A percentile compares a stretch with the other conserved stretches of the same genome.
Evolutionary conservation across 1,140 invertebrate species (phyloP).

Genomic region (Diuraphis noxia): DNA sequence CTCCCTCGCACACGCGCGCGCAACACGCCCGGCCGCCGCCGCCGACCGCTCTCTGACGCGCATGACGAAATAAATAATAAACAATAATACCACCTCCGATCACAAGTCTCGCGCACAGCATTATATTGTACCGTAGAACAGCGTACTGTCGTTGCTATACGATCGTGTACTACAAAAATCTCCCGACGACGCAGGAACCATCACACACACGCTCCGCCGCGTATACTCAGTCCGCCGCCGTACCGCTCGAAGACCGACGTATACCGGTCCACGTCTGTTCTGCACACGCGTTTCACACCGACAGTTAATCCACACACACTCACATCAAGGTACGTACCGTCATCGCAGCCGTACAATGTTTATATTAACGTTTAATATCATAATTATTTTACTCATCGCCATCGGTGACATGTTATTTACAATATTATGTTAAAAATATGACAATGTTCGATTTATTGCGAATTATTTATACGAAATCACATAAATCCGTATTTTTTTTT

Average conservation of each 20-base stretch:
- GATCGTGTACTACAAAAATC: no score
- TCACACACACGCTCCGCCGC: neutral
- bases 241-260: neutral
- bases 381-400: no score
- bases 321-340: neutral
- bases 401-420: neutral
- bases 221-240: neutral
- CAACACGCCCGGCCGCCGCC: neutral
- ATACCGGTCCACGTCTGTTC: neutral
- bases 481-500: neutral
- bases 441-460: neutral
- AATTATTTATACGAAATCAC: no score
- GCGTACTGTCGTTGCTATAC: neutral
- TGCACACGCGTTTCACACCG: neutral
- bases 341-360: no score
- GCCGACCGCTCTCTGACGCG: conserved; percentile 6
- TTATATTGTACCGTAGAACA: neutral
- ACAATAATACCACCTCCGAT: conserved; percentile 7
- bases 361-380: no score
- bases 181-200: neutral
- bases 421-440: neutral
- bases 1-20: neutral
- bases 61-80: conserved; percentile 24
- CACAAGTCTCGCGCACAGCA: neutral
- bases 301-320: neutral